Percentiles rank a stretch among this genome's conserved stretches.
These are phyloP conservation scores for Boloria selene DNA, from an alignment of 2,888 invertebrate species.

Conservation along the genomic window DNA sequence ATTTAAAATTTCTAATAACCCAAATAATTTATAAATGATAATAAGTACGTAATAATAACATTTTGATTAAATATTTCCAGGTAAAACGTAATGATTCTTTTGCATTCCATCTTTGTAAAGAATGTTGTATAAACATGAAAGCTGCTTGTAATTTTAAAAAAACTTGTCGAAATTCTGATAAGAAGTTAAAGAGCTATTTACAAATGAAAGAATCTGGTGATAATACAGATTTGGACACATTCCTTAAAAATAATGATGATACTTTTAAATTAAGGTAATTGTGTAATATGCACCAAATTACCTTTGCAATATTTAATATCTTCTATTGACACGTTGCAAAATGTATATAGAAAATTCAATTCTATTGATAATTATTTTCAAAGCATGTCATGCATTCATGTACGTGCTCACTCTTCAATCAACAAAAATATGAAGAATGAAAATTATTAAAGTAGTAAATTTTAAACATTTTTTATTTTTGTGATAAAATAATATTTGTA, in stretches of 20 bases:
- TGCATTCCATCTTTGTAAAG: slow-evolving; percentile 72
- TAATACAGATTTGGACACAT: slow-evolving; percentile 57
- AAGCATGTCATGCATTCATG: too few species aligned
- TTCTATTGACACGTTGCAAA: too few species aligned
- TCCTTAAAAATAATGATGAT: slow-evolving; percentile 62
- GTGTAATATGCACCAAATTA: too few species aligned
- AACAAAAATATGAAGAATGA: background rate
- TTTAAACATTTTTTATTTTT: background rate
- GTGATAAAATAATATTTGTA: background rate
- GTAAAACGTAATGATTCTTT: slow-evolving; percentile 68
- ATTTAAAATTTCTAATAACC: too few species aligned
- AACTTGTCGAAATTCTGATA: slow-evolving; percentile 69
- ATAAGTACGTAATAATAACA: too few species aligned
- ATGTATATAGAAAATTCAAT: too few species aligned
- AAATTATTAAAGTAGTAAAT: background rate
- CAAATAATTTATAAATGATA: too few species aligned
- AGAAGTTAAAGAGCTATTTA: slow-evolving; percentile 60
- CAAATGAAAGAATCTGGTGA: slow-evolving; percentile 58
- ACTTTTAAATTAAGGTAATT: slow-evolving; percentile 57
- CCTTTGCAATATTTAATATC: too few species aligned
- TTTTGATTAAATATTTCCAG: slow-evolving; percentile 48
- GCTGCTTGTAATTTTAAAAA: slow-evolving; percentile 73
- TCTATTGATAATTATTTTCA: too few species aligned
- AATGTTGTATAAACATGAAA: slow-evolving; percentile 68
- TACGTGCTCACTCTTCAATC: too few species aligned